These are phyloP conservation scores for Arbacia lixula DNA, from an alignment of 53 echinoderm and acorn worm genomes.

Conservation along the genomic window DNA sequence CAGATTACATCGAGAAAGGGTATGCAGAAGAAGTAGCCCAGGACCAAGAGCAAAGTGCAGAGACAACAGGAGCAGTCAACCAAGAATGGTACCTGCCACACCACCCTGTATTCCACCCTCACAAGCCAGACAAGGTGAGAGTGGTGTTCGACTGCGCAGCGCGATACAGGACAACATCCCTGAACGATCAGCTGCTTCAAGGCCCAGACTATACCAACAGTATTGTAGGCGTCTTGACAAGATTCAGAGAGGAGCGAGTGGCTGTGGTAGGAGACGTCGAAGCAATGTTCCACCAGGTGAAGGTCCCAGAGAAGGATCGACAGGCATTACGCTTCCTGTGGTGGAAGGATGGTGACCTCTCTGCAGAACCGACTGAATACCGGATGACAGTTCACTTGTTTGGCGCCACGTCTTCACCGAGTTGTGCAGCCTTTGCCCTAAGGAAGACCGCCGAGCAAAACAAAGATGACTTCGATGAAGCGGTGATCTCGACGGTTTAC, in stretches of 20 bases:
- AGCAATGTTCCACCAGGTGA: conserved; percentile 67
- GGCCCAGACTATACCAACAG: conserved; percentile 50
- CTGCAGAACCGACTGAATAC: conserved; percentile 39
- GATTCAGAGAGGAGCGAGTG: conserved; percentile 46
- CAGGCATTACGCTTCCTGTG: conserved; percentile 44
- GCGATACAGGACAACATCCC: conserved; percentile 25
- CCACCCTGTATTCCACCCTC: conserved; percentile 55
- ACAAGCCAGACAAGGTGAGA: conserved; percentile 51
- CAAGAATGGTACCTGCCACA: conserved; percentile 60
- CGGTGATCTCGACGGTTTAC: conserved; percentile 19
- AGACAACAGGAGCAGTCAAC: too few species aligned
- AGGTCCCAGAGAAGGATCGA: conserved; percentile 31
- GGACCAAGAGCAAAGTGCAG: not conserved
- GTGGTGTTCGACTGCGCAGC: conserved; percentile 64
- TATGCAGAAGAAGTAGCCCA: conserved; percentile 32
- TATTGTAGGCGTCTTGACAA: conserved; percentile 37
- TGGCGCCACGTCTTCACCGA: conserved; percentile 61
- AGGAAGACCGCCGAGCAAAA: conserved; percentile 58
- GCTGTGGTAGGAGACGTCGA: conserved; percentile 57
- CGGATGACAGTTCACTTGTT: conserved; percentile 78
- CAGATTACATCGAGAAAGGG: conserved; percentile 23
- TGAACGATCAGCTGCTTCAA: conserved; percentile 43
- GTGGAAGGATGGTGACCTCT: conserved; percentile 51
- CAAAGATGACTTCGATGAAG: not conserved
- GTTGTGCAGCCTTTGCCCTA: conserved; percentile 59